Evolutionary conservation across 2,797 vertebrate genomes (phyloP).

Genomic region (Acipenser oxyrinchus): DNA sequence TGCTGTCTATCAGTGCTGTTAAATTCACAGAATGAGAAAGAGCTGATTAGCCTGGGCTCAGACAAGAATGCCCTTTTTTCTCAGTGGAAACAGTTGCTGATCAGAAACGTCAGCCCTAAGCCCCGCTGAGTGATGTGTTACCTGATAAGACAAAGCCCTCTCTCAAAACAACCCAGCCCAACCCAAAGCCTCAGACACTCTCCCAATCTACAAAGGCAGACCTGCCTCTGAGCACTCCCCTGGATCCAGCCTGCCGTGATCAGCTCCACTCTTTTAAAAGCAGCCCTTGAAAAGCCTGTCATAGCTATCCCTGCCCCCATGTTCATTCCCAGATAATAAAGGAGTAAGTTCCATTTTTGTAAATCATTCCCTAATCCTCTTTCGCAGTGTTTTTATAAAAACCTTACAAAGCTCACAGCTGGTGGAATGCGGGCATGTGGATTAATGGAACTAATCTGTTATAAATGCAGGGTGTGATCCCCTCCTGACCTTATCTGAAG

Average conservation of each 20-base stretch:
- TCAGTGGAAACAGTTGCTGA: slow-evolving; percentile 37
- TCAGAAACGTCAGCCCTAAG: slow-evolving; percentile 51
- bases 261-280: slow-evolving; percentile 28
- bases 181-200: slow-evolving; percentile 20
- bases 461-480: slow-evolving; percentile 42
- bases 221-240: slow-evolving; percentile 23
- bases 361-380: slow-evolving; percentile 35
- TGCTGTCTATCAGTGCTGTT: slow-evolving; percentile 13
- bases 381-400: slow-evolving; percentile 26
- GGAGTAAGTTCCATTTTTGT: slow-evolving; percentile 27
- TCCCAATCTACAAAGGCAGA: slow-evolving; percentile 33
- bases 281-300: slow-evolving; percentile 30
- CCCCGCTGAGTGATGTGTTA: slow-evolving; percentile 60
- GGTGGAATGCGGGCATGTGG: slow-evolving; percentile 26
- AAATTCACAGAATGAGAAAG: slow-evolving; percentile 38
- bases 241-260: slow-evolving; percentile 27
- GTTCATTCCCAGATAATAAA: slow-evolving; percentile 36
- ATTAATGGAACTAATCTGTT: slow-evolving; percentile 38
- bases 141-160: slow-evolving; percentile 55
- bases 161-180: slow-evolving; percentile 36
- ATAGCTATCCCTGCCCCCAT: slow-evolving; percentile 22
- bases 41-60: slow-evolving; percentile 41
- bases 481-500: slow-evolving; percentile 37
- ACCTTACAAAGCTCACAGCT: slow-evolving; percentile 30
- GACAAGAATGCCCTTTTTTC: slow-evolving; percentile 39